Evolutionary conservation across 2,888 invertebrate species (phyloP), one percentile per base, ranked within the genome.

Genomic region (Hirtodrosophila histrioides): DNA sequence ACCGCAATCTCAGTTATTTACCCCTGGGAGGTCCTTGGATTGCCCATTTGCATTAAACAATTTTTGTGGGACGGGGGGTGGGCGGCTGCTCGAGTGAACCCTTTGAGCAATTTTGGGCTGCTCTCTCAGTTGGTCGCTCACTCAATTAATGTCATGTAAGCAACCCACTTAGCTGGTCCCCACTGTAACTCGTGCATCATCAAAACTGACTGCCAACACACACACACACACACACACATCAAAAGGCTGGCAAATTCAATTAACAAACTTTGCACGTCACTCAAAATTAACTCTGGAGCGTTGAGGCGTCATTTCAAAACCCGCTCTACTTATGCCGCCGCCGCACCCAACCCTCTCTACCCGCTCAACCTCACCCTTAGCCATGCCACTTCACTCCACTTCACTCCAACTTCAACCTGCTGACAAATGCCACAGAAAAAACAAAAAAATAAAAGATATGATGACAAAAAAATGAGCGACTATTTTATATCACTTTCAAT

Each of bases 81-180:
- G 31, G 57, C n/a, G n/a, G 50, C 37, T 51, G 51, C 57, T 75
- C 41, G 54, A 55, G 49, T 29, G 46, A 74, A 71, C 77, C 74
- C 74, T 74, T 71, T 76, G 77, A 69, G 75, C 55, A 71, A 61
- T 71, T 71, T 71, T 12, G 46, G 46, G n/a, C 17, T 36, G 23
- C 24, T 31, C 1, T 8, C 36, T 45, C 12, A 36, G 50, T 57
- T 61, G 71, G 46, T 48, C 68, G 61, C 39, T 74, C 70, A 69
- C 82, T 75, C 88, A 82, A 82, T 82, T 87, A 87, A 87, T 82
- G 88, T 87, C 82, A 85, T 87, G 88, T 87, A 81, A 87, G 86
- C 88, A 82, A 87, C 88, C 88, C 82, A 83, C 82, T 83, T 83
- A 83, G 88, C 67, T 61, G 70, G 86, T 85, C 69, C 72, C 80